Evolutionary conservation across 2,888 invertebrate species (phyloP), one percentile per base, ranked within the genome.

Genomic region (Leptopterna dolabrata): DNA sequence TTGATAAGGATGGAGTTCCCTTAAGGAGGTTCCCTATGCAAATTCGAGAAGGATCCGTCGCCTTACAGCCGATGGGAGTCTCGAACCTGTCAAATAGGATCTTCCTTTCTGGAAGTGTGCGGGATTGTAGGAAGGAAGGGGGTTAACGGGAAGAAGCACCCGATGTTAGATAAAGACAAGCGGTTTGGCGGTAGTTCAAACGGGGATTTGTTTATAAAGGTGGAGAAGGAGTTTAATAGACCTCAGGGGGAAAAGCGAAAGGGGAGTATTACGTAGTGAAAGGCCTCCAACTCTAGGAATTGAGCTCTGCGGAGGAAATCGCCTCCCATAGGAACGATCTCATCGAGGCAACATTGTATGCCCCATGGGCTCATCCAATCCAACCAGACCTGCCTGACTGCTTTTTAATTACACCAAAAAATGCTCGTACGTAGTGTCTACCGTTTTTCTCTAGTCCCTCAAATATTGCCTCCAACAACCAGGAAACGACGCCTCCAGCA

Each of bases 201-300:
- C 83, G 63, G 70, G 63, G 83, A 83, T 83, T 83, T 83, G 83
- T 83, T 83, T 83, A 83, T 83, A 83, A 83, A 83, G 83, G 83
- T 51, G 55, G 16, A 19, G 30, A 70, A 27, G 70, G 83, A 19
- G 63, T 63, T 83, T 83, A 83, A 83, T 83, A 83, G 55, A 63
- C 83, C 70, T 63, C 83, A 2, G n/a, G 63, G 41, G 24, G n/a
- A n/a, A 83, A 19, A 41, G 2, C 19, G 70, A 41, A 82, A 29
- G 24, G 47, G 70, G 63, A 81, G 70, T 83, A 70, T 83, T 83
- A 70, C 29, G 70, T 70, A 45, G 45, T 43, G 19, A 78, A 45
- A 78, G 27, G 63, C 24, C 13, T 11, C n/a, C n/a, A 63, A 63
- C 11, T 63, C 63, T 3, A 27, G 19, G 63, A 63, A 63, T 63